Percentiles rank a stretch among this genome's conserved stretches.
Conservation (phyloP, 2,113 vertebrate genomes). For the Setophaga petechia region DNA sequence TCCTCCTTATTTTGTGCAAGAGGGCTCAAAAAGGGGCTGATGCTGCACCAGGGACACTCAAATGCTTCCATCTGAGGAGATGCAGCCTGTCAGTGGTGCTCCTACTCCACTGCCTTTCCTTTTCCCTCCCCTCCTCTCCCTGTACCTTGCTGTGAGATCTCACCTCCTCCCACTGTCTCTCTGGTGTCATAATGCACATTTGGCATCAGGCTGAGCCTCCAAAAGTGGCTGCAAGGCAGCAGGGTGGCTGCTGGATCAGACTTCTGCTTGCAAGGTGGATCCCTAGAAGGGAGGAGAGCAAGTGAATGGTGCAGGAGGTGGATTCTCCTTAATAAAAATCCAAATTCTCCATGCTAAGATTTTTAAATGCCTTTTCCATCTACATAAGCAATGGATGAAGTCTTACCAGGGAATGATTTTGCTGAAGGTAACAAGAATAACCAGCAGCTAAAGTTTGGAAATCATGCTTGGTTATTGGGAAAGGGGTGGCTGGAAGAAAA, state of each 20-base stretch:
- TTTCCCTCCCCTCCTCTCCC: neutral
- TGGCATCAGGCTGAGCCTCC: neutral
- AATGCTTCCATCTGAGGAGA: neutral
- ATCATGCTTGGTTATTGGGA: neutral
- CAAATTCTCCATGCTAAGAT: neutral
- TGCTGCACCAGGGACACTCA: neutral
- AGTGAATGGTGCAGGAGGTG: neutral
- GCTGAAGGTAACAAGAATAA: neutral
- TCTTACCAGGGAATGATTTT: neutral
- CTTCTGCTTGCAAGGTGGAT: neutral
- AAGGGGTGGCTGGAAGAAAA: neutral
- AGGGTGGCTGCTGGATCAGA: neutral
- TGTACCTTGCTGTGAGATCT: neutral
- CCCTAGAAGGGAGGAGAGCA: neutral
- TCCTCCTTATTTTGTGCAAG: neutral
- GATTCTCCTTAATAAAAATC: neutral
- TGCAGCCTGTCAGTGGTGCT: neutral
- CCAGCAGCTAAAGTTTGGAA: neutral
- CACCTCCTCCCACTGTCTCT: slow-evolving; percentile 24
- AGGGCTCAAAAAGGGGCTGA: neutral
- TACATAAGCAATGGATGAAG: neutral
- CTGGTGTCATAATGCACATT: neutral
- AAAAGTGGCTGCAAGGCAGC: neutral
- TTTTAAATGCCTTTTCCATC: neutral
- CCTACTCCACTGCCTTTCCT: neutral